These are phyloP conservation scores for Cariama cristata DNA, from an alignment of 2,113 vertebrate genomes.

Conservation along the genomic window DNA sequence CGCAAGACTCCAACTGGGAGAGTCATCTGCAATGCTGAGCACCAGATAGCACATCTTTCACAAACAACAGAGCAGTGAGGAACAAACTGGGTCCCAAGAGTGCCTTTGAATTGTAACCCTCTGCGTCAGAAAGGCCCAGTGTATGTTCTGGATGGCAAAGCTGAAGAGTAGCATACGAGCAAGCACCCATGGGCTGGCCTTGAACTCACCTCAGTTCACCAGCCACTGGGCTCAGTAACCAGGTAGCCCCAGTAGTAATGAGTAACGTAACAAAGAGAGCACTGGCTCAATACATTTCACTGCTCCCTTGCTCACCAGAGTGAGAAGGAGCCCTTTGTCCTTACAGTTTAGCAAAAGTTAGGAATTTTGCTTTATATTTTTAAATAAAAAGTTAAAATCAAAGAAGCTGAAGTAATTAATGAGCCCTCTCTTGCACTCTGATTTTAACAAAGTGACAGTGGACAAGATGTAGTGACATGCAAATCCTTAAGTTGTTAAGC, in stretches of 20 bases:
- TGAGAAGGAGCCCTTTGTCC: neutral
- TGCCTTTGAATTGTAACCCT: neutral
- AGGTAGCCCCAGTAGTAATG: neutral
- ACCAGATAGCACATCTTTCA: neutral
- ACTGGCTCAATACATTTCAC: neutral
- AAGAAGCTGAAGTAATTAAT: conserved; percentile 38
- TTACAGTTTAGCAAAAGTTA: neutral
- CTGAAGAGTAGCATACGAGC: neutral
- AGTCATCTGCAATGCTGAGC: neutral
- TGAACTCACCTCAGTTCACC: neutral
- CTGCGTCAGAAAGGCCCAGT: neutral
- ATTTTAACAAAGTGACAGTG: conserved; percentile 64
- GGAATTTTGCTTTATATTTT: neutral
- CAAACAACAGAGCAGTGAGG: neutral
- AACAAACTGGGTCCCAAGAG: neutral
- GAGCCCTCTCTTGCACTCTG: conserved; percentile 26
- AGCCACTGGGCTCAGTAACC: neutral
- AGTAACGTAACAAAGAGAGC: neutral
- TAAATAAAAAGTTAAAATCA: conserved; percentile 43
- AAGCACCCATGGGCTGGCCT: neutral
- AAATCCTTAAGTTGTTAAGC: conserved; percentile 47
- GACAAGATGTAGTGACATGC: conserved; percentile 61
- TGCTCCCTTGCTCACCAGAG: neutral
- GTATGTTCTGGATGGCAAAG: neutral
- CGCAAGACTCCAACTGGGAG: neutral